A percentile compares a stretch with the other conserved stretches of the same genome.
Evolutionary conservation across 2,888 invertebrate species (phyloP).

Genomic region (Unio pictorum): DNA sequence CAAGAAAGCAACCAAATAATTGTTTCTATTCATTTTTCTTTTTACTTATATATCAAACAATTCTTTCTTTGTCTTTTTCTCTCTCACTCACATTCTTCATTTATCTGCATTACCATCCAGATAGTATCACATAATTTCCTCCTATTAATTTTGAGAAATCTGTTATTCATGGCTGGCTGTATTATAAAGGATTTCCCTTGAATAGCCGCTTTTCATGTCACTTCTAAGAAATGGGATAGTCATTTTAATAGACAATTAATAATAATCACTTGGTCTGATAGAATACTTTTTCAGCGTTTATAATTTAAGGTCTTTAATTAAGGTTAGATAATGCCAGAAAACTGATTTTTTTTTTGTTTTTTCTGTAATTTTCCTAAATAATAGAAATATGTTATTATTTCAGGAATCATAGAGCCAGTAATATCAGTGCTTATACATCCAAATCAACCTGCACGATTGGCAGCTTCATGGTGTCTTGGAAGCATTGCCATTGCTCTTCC

Average conservation of each 20-base stretch:
- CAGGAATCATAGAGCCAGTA: slow-evolving; percentile 84
- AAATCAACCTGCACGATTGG: slow-evolving; percentile 91
- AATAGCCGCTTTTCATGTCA: background rate
- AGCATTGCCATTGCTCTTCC: slow-evolving; percentile 95
- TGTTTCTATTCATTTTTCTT: too few relatives aligned
- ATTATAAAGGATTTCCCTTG: background rate
- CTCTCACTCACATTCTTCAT: too few relatives aligned
- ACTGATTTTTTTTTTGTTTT: background rate
- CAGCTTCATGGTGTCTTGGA: slow-evolving; percentile 95
- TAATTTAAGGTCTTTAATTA: too few relatives aligned
- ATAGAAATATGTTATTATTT: slow-evolving; percentile 21
- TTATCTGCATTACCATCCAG: too few relatives aligned
- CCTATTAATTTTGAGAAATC: background rate
- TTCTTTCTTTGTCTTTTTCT: too few relatives aligned
- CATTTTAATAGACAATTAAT: background rate
- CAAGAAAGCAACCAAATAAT: too few relatives aligned
- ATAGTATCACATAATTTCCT: background rate
- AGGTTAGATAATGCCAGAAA: too few relatives aligned
- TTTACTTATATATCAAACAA: too few relatives aligned
- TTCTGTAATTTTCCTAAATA: background rate
- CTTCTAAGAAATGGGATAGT: background rate
- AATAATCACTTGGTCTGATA: background rate
- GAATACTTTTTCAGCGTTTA: background rate
- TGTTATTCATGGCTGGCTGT: background rate
- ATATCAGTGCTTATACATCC: slow-evolving; percentile 92